Percentiles rank a stretch among this genome's conserved stretches.
These are phyloP conservation scores for Hydropsyche tenuis DNA, from an alignment of 1,140 invertebrate species.

Conservation along the genomic window DNA sequence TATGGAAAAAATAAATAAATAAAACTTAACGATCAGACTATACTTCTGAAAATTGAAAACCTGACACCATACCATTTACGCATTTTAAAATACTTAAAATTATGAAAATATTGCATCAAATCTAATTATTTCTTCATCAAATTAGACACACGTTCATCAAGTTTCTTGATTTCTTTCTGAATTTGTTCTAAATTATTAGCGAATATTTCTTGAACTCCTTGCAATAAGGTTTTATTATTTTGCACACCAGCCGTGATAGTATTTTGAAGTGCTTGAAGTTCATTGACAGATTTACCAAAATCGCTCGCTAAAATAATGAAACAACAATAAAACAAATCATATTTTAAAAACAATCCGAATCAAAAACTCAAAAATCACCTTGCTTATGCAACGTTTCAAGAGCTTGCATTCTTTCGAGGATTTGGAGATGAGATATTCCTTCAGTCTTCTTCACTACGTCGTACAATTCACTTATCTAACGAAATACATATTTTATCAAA, in stretches of 20 bases:
- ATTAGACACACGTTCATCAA: slow-evolving; percentile 72
- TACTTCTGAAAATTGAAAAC: no score
- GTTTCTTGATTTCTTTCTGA: slow-evolving; percentile 74
- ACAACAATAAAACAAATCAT: neutral
- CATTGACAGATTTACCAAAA: slow-evolving; percentile 82
- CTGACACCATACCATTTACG: no score
- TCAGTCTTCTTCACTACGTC: slow-evolving; percentile 86
- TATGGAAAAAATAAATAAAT: no score
- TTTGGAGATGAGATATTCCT: slow-evolving; percentile 76
- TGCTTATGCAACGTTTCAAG: slow-evolving; percentile 87
- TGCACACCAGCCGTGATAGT: slow-evolving; percentile 75
- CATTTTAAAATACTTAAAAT: no score
- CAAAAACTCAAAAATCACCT: slow-evolving; percentile 64
- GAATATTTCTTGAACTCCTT: slow-evolving; percentile 82
- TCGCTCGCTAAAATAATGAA: slow-evolving; percentile 74
- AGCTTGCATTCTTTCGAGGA: slow-evolving; percentile 82
- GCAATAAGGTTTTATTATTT: slow-evolving; percentile 78
- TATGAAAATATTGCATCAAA: no score
- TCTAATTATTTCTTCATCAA: slow-evolving; percentile 47
- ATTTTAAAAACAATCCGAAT: slow-evolving; percentile 6
- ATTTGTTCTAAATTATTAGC: slow-evolving; percentile 76
- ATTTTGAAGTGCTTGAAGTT: slow-evolving; percentile 81
- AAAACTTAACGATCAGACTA: no score
- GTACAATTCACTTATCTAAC: slow-evolving; percentile 82
- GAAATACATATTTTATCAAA: slow-evolving; percentile 44